These are phyloP conservation scores for Drosophila longiperda DNA, from an alignment of 2,888 invertebrate species.

Conservation along the genomic window DNA sequence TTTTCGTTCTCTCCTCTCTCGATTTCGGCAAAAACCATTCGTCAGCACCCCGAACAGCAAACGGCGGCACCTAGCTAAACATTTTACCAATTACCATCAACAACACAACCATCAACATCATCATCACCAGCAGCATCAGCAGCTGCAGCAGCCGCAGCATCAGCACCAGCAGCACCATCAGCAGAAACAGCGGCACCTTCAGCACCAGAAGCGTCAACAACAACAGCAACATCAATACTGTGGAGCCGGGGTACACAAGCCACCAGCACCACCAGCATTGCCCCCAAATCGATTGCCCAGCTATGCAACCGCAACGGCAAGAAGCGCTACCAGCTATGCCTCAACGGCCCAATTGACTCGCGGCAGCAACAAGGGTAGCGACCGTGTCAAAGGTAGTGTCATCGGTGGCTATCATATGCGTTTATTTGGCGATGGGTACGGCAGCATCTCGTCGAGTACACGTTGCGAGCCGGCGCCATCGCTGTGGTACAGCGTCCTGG, in stretches of 20 bases:
- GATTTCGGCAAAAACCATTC: slow-evolving; percentile 57
- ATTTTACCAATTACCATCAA: slow-evolving; percentile 75
- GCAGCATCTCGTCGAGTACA: slow-evolving; percentile 69
- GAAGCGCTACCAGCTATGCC: slow-evolving; percentile 72
- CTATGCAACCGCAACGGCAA: slow-evolving; percentile 74
- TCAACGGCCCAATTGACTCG: slow-evolving; percentile 72
- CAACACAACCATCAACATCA: slow-evolving; percentile 64
- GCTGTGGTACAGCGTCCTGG: slow-evolving; percentile 95
- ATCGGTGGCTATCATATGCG: slow-evolving; percentile 43
- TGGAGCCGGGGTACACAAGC: slow-evolving; percentile 14
- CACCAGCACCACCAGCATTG: slow-evolving; percentile 4
- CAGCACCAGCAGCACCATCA: slow-evolving; percentile 28
- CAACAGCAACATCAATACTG: slow-evolving; percentile 23
- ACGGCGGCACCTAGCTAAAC: slow-evolving; percentile 83
- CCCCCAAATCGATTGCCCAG: slow-evolving; percentile 60
- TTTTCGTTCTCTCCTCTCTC: slow-evolving; percentile 57
- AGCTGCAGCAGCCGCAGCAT: slow-evolving; percentile 21
- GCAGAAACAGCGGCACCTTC: slow-evolving; percentile 15
- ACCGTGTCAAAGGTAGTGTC: slow-evolving; percentile 12
- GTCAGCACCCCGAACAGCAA: slow-evolving; percentile 84
- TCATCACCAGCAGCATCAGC: slow-evolving; percentile 42
- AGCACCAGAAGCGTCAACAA: slow-evolving; percentile 26
- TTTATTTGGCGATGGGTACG: slow-evolving; percentile 54
- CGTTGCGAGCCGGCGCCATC: slow-evolving; percentile 87
- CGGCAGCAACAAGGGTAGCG: slow-evolving; percentile 33